Percentiles rank a stretch among this genome's conserved stretches.
Evolutionary conservation across 1,140 invertebrate species (phyloP).

Genomic region (Cotesia glomerata): DNA sequence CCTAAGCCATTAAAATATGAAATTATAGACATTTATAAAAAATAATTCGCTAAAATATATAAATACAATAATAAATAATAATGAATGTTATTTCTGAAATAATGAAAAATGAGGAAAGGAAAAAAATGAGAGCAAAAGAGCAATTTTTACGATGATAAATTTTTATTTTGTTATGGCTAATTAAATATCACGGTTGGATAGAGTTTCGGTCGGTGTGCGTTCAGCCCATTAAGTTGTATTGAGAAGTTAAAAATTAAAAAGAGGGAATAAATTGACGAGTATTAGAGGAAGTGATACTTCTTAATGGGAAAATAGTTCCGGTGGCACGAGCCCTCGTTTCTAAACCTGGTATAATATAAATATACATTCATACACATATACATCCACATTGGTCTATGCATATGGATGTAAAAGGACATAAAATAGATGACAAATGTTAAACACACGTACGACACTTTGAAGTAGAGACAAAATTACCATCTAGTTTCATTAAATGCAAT

Average conservation of each 20-base stretch:
- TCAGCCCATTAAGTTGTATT: not conserved
- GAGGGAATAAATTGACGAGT: not conserved
- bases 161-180: too few species aligned
- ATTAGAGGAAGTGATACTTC: slow-evolving; percentile 16
- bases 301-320: slow-evolving; percentile 24
- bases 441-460: slow-evolving; percentile 15
- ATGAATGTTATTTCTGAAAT: not conserved
- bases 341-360: not conserved
- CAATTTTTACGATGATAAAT: not conserved
- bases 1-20: too few species aligned
- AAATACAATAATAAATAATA: not conserved
- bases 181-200: too few species aligned
- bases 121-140: not conserved
- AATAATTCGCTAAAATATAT: not conserved
- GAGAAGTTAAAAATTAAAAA: not conserved
- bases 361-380: not conserved
- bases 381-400: not conserved
- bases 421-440: not conserved
- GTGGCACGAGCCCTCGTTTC: slow-evolving; percentile 29
- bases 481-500: slow-evolving; percentile 34
- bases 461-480: slow-evolving; percentile 46
- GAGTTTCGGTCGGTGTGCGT: not conserved
- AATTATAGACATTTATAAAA: too few species aligned
- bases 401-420: not conserved
- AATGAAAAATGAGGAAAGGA: too few species aligned